Evolutionary conservation across 2,888 invertebrate genomes (phyloP).

Genomic region (Drosophila longiperda): DNA sequence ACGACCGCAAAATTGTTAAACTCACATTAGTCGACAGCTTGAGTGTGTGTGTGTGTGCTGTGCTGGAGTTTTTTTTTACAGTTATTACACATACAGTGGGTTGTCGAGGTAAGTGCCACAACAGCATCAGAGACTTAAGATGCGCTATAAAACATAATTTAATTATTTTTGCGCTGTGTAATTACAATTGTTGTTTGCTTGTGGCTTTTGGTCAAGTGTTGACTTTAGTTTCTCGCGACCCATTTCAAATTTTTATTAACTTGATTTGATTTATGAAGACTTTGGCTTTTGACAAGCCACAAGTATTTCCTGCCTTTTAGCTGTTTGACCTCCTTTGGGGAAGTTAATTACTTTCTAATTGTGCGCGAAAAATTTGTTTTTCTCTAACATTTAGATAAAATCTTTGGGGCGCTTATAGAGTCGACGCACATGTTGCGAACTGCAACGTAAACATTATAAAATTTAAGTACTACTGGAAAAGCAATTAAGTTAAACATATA

Average conservation of each 20-base stretch:
- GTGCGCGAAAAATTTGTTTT: slow-evolving; percentile 29
- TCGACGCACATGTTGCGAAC: slow-evolving; percentile 22
- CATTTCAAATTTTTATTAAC: slow-evolving; percentile 55
- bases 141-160: slow-evolving; percentile 73
- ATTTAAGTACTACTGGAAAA: slow-evolving; percentile 39
- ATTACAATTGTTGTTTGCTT: slow-evolving; percentile 56
- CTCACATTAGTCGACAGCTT: slow-evolving; percentile 61
- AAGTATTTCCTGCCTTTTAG: slow-evolving; percentile 38
- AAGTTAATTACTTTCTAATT: slow-evolving; percentile 68
- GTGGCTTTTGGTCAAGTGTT: slow-evolving; percentile 43
- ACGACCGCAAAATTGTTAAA: slow-evolving; percentile 74
- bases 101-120: slow-evolving; percentile 29
- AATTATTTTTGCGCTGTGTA: slow-evolving; percentile 64
- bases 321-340: slow-evolving; percentile 31
- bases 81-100: slow-evolving; percentile 59
- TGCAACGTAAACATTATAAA: slow-evolving; percentile 39
- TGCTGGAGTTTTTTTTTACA: slow-evolving; percentile 59
- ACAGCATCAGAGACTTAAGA: slow-evolving; percentile 41
- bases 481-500: slow-evolving; percentile 35
- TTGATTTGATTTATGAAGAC: slow-evolving; percentile 68
- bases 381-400: slow-evolving; percentile 41
- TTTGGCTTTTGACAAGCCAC: slow-evolving; percentile 53
- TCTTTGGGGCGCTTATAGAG: slow-evolving; percentile 26
- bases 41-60: slow-evolving; percentile 16
- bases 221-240: slow-evolving; percentile 36